These are phyloP conservation scores for Drosophila albomicans DNA, from an alignment of 1,140 invertebrate genomes.

Conservation along the genomic window DNA sequence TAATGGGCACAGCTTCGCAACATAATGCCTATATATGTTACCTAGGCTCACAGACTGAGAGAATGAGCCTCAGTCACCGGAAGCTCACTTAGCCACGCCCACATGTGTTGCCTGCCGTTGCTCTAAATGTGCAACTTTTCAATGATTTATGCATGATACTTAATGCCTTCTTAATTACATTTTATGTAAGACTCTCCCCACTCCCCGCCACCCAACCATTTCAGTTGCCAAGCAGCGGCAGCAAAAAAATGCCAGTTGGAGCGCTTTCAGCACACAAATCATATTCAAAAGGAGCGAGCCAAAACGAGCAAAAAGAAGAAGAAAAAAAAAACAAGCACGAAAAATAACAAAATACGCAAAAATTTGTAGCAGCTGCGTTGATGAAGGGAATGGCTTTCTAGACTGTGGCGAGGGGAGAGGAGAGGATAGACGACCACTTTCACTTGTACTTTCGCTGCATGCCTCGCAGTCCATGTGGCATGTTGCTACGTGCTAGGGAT, in stretches of 20 bases:
- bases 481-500: conserved; percentile 57
- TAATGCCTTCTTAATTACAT: conserved; percentile 82
- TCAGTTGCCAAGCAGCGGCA: conserved; percentile 46
- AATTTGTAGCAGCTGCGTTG: conserved; percentile 44
- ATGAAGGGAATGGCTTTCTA: not conserved
- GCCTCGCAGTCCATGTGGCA: conserved; percentile 39
- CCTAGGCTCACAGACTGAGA: not conserved
- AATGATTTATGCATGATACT: conserved; percentile 79
- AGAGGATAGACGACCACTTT: conserved; percentile 51
- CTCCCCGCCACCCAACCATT: conserved; percentile 23
- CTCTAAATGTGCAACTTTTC: conserved; percentile 54
- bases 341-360: conserved; percentile 37
- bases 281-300: conserved; percentile 46
- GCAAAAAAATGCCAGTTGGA: conserved; percentile 27
- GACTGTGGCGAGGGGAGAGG: conserved; percentile 11
- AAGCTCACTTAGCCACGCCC: conserved; percentile 7
- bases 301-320: not conserved
- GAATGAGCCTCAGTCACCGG: not conserved
- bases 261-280: conserved; percentile 60
- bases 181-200: conserved; percentile 56
- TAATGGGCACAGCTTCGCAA: conserved; percentile 27
- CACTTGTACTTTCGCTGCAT: conserved; percentile 73
- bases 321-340: not conserved
- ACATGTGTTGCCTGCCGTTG: conserved; percentile 27
- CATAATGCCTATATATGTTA: conserved; percentile 13